Conservation (phyloP, 2,888 invertebrate genomes). For the Hydriomena furcata region DNA sequence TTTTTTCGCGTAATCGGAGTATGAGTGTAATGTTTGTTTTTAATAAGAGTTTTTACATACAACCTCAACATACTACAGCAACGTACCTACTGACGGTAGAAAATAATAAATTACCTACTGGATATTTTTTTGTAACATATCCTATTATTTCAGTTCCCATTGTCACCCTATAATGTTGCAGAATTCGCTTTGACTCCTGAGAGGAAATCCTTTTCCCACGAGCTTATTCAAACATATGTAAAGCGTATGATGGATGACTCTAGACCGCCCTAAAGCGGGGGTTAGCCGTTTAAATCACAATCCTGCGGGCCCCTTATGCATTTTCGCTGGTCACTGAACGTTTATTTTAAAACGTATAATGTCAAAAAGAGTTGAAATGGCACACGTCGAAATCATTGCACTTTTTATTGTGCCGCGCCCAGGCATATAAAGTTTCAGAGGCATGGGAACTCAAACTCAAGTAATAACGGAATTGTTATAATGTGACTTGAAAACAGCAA, state of each 20-base stretch:
- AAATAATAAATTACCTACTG: no score
- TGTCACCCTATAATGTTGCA: conserved; percentile 62
- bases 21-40: no score
- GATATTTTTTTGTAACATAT: neutral
- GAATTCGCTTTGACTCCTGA: conserved; percentile 77
- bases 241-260: conserved; percentile 83
- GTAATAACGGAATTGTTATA: conserved; percentile 48
- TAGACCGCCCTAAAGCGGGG: conserved; percentile 66
- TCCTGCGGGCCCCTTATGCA: conserved; percentile 68
- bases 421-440: conserved; percentile 57
- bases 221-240: conserved; percentile 84
- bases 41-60: no score
- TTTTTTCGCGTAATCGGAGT: no score
- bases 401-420: conserved; percentile 67
- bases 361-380: conserved; percentile 74
- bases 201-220: conserved; percentile 84
- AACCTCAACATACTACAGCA: no score
- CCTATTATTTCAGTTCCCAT: conserved; percentile 14
- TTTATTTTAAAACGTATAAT: conserved; percentile 72
- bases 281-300: conserved; percentile 79
- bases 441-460: conserved; percentile 28
- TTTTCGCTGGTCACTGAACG: conserved; percentile 76
- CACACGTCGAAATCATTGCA: conserved; percentile 75
- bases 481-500: conserved; percentile 51
- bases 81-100: no score